Percentiles rank a stretch among this genome's conserved stretches.
phyloP scores from a whole-genome alignment of 1,140 invertebrate genomes.

The Hylaeus anthracinus region DNA sequence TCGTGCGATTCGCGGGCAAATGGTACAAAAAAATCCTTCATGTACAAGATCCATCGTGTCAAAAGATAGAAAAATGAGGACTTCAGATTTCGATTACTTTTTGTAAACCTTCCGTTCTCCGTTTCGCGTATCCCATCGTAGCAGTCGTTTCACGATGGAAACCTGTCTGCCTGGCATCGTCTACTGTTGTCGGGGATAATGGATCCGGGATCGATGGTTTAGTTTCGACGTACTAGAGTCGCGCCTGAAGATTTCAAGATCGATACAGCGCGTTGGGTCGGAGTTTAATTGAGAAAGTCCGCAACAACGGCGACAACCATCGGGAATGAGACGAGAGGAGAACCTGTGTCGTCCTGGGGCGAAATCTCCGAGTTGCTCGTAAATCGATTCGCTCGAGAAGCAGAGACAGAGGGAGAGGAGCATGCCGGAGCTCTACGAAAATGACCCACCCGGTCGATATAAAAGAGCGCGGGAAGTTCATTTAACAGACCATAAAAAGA shows the following conservation, averaged over 20 bases:
- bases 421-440: constrained; percentile 64
- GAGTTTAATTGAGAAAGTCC: constrained; percentile 29
- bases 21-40: constrained; percentile 57
- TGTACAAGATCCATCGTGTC: constrained; percentile 56
- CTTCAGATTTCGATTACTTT: too few relatives aligned
- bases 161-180: neutral
- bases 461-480: constrained; percentile 78
- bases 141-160: too few relatives aligned
- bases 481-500: constrained; percentile 77
- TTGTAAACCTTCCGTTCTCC: too few relatives aligned
- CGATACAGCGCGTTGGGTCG: constrained; percentile 8
- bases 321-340: constrained; percentile 1
- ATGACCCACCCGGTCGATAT: constrained; percentile 74
- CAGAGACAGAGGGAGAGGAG: neutral
- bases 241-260: neutral
- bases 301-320: constrained; percentile 25
- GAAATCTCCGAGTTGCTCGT: constrained; percentile 68
- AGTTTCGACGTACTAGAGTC: neutral
- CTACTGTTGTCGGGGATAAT: neutral
- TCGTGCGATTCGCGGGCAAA: constrained; percentile 36
- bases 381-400: constrained; percentile 66
- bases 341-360: neutral
- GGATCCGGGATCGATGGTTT: neutral
- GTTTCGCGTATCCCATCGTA: neutral
- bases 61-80: too few relatives aligned